Conservation (phyloP, 1,140 invertebrate species). For the Drosophila nasuta region DNA sequence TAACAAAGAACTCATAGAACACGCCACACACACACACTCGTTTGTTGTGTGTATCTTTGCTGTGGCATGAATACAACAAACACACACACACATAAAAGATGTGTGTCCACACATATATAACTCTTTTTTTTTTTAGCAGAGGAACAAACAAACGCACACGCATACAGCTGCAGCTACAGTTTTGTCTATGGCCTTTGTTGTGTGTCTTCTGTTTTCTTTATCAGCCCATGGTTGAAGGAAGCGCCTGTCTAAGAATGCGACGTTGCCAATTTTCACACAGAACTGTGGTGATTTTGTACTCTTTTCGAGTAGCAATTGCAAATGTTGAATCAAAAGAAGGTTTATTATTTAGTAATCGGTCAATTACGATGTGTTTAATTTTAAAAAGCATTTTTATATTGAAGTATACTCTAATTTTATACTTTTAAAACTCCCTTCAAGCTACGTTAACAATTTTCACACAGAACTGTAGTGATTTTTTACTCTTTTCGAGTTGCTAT, state of each 20-base stretch:
- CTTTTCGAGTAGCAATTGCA: slow-evolving; percentile 16
- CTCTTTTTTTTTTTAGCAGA: slow-evolving; percentile 9
- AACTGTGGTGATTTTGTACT: slow-evolving; percentile 39
- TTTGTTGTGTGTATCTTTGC: background rate
- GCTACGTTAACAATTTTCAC: background rate
- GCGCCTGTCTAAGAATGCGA: slow-evolving; percentile 18
- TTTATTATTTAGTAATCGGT: too few species aligned
- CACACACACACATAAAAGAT: background rate
- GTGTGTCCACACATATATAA: slow-evolving; percentile 1
- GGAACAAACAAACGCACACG: slow-evolving; percentile 8
- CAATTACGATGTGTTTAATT: too few species aligned
- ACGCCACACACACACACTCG: background rate
- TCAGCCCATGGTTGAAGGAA: background rate
- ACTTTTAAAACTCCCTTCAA: too few species aligned
- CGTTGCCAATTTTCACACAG: slow-evolving; percentile 48
- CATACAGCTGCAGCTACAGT: background rate
- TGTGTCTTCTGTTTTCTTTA: background rate
- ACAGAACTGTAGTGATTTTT: background rate
- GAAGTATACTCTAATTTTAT: too few species aligned
- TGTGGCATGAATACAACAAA: background rate
- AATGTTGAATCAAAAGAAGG: too few species aligned
- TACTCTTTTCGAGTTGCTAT: slow-evolving; percentile 30
- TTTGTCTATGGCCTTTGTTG: slow-evolving; percentile 14
- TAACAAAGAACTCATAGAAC: slow-evolving; percentile 21
- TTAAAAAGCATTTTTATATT: too few species aligned